Base-by-base conservation (phyloP, 2,888 invertebrate genomes). In the Lochmaea crataegi region DNA sequence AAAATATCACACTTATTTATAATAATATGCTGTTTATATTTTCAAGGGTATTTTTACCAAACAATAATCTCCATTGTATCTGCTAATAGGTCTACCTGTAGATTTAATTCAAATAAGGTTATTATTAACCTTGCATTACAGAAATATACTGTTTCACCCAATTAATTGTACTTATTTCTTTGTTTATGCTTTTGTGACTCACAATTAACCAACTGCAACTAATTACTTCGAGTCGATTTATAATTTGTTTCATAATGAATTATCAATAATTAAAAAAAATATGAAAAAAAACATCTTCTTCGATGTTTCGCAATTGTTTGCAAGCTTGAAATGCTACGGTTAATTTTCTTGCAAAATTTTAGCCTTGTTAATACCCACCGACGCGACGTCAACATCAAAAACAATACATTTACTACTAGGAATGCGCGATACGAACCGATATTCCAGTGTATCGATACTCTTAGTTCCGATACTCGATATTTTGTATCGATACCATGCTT, bases 91-190 rank as follows among this genome's bases (percentile, higher is more conserved):
- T 41, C 18, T 58, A 60, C 48, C 38, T 61, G 51, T 65, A 65
- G 63, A 63, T 72, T 72, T 76, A 74, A 67, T 77, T 68, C 76
- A 72, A 75, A 75, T 75, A 77, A 75, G 75, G 75, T 75, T 75
- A 66, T 72, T 75, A 74, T 75, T 78, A 76, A 78, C 78, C 78
- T 78, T 78, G 78, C 75, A 75, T 71, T 78, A 72, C 63, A 74
- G 72, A 69, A 75, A 74, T 66, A 72, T 66, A 72, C 71, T 76
- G 71, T 78, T 78, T 76, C 72, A 68, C 71, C 68, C 71, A 75
- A 77, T 75, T 75, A 77, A 7, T 61, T 75, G 60, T 71, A 72
- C 65, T 42, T 42, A 9, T 11, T 74, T 77, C 74, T 77, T 75
- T 76, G 75, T 76, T 61, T 68, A 16, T 68, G 63, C 32, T 48